Evolutionary conservation across 2,113 vertebrate genomes (phyloP), one percentile per base, ranked within the genome.

Genomic region (Oreochromis aureus): DNA sequence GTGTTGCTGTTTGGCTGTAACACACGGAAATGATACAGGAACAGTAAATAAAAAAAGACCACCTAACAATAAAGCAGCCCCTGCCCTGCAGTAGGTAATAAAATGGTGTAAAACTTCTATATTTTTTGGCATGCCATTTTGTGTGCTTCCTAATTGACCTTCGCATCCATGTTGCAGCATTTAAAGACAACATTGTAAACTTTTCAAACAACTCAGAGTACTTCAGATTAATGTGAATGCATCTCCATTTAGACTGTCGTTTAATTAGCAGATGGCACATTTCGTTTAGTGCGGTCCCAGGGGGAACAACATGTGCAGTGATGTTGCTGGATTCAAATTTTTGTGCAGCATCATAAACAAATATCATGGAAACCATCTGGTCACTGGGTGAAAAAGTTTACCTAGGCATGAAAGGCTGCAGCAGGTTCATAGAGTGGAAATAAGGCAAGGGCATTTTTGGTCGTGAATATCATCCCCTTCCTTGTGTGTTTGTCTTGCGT

Each of bases 181-280:
- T 73, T 48, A 86, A 82, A 71, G 63, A 12, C 85, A 83, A 22
- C 11, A 84, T 16, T 36, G 30, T 58, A 56, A 69, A 63, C 71
- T 81, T 82, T 81, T 85, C 87, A 86, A 93, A 84, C 59, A 86
- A 85, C 30, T 76, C 59, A 48, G 39, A 82, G 61, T 34, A 76
- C 56, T 83, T 87, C 48, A 79, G 30, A 81, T 80, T 86, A 83
- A 91, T 81, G 80, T 51, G 73, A 46, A 71, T 24, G 11, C 12
- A 27, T 86, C 24, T 10, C 13, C 2, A 3, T 87, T 92, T 61
- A 85, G 63, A 82, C 58, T 76, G 53, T 88, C 19, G 11, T 85
- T 90, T 83, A 54, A 86, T 86, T 85, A 89, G 61, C 91, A 92
- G 92, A 89, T 92, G 90, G 89, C 63, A 81, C 80, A 59, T 87